phyloP scores from a whole-genome alignment of 2,113 vertebrate species.

The Panthera tigris region DNA sequence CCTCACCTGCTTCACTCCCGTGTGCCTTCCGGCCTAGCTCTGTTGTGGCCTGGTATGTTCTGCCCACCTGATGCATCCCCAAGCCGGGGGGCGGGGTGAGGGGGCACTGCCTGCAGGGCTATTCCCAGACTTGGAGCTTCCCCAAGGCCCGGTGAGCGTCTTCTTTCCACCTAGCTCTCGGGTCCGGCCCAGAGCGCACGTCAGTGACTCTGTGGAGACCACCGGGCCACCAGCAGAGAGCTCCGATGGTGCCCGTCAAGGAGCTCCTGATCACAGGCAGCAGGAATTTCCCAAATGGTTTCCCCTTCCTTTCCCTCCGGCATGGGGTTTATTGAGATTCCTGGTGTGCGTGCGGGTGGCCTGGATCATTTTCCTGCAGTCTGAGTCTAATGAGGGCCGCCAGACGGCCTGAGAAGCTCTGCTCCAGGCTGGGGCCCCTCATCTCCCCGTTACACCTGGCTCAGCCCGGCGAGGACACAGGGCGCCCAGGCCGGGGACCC shows the following conservation, averaged over 20 bases:
- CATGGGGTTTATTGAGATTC: slow-evolving; percentile 36
- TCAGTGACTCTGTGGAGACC: background rate
- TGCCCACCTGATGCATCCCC: accelerated
- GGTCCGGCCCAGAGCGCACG: background rate
- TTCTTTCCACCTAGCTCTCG: background rate
- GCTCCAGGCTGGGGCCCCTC: slow-evolving; percentile 6
- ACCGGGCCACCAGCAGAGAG: background rate
- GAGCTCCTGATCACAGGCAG: accelerated
- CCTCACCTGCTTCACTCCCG: background rate
- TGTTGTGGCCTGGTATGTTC: background rate
- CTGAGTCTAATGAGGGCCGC: slow-evolving; percentile 68
- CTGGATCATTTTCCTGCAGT: slow-evolving; percentile 53
- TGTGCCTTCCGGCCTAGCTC: background rate
- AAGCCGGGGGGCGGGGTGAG: background rate
- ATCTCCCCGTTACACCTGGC: slow-evolving; percentile 74
- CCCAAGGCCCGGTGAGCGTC: background rate
- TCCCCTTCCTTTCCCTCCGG: background rate
- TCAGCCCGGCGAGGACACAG: slow-evolving; percentile 58
- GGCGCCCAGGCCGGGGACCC: slow-evolving; percentile 70
- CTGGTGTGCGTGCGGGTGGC: slow-evolving; percentile 9
- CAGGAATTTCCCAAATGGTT: background rate
- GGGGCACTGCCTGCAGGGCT: background rate
- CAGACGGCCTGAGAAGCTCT: slow-evolving; percentile 62
- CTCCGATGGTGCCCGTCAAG: background rate
- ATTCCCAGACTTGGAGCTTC: background rate